Conservation (phyloP, 2,113 vertebrate genomes). For the Melanostigma gelatinosum region DNA sequence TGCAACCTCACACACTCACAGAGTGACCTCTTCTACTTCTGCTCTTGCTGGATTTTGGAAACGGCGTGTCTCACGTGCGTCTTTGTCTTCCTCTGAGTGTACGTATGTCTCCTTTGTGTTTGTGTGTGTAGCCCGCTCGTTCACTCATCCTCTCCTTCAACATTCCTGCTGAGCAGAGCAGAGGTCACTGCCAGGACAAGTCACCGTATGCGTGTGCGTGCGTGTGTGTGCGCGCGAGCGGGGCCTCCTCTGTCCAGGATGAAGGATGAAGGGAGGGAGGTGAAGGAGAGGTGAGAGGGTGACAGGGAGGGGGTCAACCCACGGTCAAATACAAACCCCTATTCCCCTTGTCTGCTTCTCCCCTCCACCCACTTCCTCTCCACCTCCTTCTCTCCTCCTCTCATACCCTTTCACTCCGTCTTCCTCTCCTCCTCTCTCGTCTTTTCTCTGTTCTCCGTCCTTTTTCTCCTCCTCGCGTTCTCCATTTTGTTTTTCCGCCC, state of each 20-base stretch:
- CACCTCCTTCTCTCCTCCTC: conserved; percentile 16
- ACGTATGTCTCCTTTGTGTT: conserved; percentile 43
- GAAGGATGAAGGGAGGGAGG: conserved; percentile 77
- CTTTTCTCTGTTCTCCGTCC: background rate
- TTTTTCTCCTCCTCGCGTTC: background rate
- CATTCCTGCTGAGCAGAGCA: conserved; percentile 72
- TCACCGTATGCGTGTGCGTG: conserved; percentile 26
- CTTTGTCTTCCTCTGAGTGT: conserved; percentile 21
- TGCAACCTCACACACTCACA: background rate
- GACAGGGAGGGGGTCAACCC: conserved; percentile 77
- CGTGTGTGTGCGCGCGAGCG: conserved; percentile 28
- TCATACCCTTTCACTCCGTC: background rate
- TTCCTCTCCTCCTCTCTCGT: background rate
- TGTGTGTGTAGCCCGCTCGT: conserved; percentile 40
- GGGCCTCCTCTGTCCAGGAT: conserved; percentile 74
- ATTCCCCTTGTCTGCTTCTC: conserved; percentile 24
- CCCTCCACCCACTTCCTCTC: conserved; percentile 8
- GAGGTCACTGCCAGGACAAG: conserved; percentile 75
- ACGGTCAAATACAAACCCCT: conserved; percentile 82
- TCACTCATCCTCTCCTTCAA: conserved; percentile 66
- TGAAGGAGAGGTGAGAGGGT: conserved; percentile 84
- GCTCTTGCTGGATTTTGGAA: background rate
- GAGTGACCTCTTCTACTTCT: background rate
- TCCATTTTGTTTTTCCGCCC: background rate
- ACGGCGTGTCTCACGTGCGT: background rate